Base-by-base conservation (phyloP, 2,797 vertebrate species). In the Acrossocheilus fasciatus region DNA sequence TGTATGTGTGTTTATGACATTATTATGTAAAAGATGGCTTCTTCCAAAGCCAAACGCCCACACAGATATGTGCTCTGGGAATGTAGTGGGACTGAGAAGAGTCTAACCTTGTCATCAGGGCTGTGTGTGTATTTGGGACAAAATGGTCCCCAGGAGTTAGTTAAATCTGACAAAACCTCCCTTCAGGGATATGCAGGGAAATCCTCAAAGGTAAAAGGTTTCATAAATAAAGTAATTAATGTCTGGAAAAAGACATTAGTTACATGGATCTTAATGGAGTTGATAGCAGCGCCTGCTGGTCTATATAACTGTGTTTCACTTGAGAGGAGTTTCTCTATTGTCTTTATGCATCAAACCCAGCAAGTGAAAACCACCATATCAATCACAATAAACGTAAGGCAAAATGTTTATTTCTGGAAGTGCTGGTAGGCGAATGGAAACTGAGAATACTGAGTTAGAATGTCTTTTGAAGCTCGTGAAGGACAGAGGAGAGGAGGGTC, bases 301-400 rank as follows among this genome's bases (percentile, higher is more conserved):
- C 47, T 45, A 57, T 70, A 23, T 39, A 76, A 66, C n/a, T 26
- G 20, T 17, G 41, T 75, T 50, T 75, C 43, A 36, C 75, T 41
- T 76, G 59, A 57, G 34, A 76, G 6, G 6, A 43, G 17, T 78
- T 78, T 78, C n/a, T 43, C 23, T 57, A n/a, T 76, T 66, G 64
- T 20, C 18, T 72, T 72, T 45, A 57, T 72, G 36, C 47, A 18
- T 59, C 18, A n/a, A 68, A 54, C 23, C 17, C 23, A 34, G 54
- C 54, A 47, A 23, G 70, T 74, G 41, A 75, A 82, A 82, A 73
- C 12, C 70, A 83, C 54, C 70, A 66, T 26, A 50, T 34, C 43
- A 50, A 76, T 64, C 54, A 30, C 23, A 59, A 43, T 30, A 54
- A 68, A 77, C 34, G 30, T 39, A 11, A 30, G 15, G 62, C 47